Base-by-base conservation (phyloP, 2,113 vertebrate species). In the Chelonoidis abingdonii region DNA sequence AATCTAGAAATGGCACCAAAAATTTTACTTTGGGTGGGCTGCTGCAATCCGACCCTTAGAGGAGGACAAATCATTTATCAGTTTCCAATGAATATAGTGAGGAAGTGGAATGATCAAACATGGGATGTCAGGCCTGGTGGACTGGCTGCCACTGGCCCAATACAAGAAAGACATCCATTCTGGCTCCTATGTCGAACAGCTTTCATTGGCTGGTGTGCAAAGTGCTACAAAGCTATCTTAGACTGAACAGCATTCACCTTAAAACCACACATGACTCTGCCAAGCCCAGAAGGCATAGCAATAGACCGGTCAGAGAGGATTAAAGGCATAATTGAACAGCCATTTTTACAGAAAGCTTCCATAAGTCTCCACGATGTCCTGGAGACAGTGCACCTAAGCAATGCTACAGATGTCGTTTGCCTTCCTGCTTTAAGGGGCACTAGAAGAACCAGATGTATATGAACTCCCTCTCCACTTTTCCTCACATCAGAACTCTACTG, bases 261-360 rank as follows among this genome's bases (percentile, higher is more conserved):
- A 21, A 41, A 81, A 52, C 85, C 52, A 75, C 85, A 82, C 35
- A 82, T 69, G 25, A 86, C 94, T 10, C 0, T 5, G 90, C 59
- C 89, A 80, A 29, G 17, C 38, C 44, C 0, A 0, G 53, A 72
- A 16, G 7, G 10, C 21, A 41, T 7, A 14, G 89, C 72, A 62
- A 24, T 0, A 1, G 94, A 82, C 89, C 3, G 93, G 91, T 93
- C 94, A 93, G 85, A 31, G 2, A 75, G 88, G 90, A 93, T 88
- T 76, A 65, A 81, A 89, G 82, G 22, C 27, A 3, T 12, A 90
- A 94, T 44, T 82, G 56, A 93, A 86, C 25, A 1, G 29, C 62
- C 93, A 19, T 89, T 93, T 96, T 84, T 97, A 90, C 95, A 95
- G 97, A 93, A 62, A 78, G 93, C 91, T 97, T 97, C 97, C 97